Base-by-base conservation (phyloP, 1,140 invertebrate genomes). In the Phthorimaea operculella region DNA sequence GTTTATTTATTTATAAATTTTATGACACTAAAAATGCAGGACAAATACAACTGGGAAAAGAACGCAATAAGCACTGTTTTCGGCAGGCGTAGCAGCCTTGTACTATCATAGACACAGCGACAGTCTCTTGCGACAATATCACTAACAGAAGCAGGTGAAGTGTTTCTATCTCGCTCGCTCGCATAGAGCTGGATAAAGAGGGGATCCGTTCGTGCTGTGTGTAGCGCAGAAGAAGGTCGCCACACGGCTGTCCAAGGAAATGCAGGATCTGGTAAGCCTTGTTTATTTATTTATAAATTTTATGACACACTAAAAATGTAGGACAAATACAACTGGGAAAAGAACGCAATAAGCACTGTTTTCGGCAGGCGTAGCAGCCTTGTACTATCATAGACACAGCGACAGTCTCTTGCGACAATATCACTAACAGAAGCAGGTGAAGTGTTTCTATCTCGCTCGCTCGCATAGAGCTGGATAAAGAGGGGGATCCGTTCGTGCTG, bases 401-500 rank as follows among this genome's bases (percentile, higher is more conserved):
- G 21, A 28, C 21, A 28, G 21, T 28, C 2, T 4, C 21, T 28
- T 28, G 6, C 83, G 88, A 28, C 21, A 28, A 6, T 28, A 28
- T 28, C 21, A 6, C 89, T 78, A 55, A 28, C 2, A 28, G 21
- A 28, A 28, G 2, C 2, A 28, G 21, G 21, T 28, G 21, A 28
- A 28, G 21, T 28, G 21, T 28, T 6, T 28, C 6, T 28, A 28
- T 28, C 21, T 28, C 21, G 2, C 21, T 28, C 21, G 87, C 96
- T 54, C 92, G 92, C 74, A 90, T 99, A 36, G 93, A 95, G 64
- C 89, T 99, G 66, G 92, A 95, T 49, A 91, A 92, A 70, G 94
- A 96, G 21, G 94, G 96, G 90, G 98, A 98, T 70, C 91, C 90
- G 55, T 98, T 98, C 87, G 95, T 99, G 2, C 91, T 99, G 68